phyloP scores from a whole-genome alignment of 2,888 invertebrate genomes.

The Parnassius mnemosyne region DNA sequence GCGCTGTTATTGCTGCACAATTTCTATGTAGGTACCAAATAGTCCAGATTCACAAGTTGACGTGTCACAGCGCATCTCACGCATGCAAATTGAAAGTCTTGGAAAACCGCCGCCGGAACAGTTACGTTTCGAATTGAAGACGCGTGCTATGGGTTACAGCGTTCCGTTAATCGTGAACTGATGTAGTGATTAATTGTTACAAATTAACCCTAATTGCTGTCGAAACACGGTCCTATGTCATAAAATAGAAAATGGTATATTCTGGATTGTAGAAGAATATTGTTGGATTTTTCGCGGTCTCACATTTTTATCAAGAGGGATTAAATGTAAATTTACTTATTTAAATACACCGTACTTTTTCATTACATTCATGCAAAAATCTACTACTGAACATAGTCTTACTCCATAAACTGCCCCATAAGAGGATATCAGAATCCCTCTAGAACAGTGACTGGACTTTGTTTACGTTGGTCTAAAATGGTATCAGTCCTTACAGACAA shows the following conservation, averaged over 20 bases:
- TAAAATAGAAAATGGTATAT: neutral
- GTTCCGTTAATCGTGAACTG: slow-evolving; percentile 13
- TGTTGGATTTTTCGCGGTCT: no score
- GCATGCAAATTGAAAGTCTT: slow-evolving; percentile 13
- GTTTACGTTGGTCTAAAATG: no score
- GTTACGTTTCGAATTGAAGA: slow-evolving; percentile 17
- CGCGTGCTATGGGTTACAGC: slow-evolving; percentile 3
- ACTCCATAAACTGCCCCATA: no score
- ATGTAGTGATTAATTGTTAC: slow-evolving; percentile 15
- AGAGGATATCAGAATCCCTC: no score
- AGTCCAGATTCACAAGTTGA: neutral
- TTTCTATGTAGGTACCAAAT: neutral
- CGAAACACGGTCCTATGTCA: neutral
- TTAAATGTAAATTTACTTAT: no score
- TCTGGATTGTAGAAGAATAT: no score
- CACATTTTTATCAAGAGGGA: no score
- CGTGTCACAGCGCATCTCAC: slow-evolving; percentile 10
- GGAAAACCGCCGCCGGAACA: slow-evolving; percentile 10
- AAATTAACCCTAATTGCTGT: slow-evolving; percentile 4
- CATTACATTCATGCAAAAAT: no score
- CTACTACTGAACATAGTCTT: no score
- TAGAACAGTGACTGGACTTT: no score
- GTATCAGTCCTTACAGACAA: no score
- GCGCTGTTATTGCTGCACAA: neutral
- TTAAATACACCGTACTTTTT: no score